Conservation (phyloP, 2,113 vertebrate genomes). For the Chelonoidis abingdonii region DNA sequence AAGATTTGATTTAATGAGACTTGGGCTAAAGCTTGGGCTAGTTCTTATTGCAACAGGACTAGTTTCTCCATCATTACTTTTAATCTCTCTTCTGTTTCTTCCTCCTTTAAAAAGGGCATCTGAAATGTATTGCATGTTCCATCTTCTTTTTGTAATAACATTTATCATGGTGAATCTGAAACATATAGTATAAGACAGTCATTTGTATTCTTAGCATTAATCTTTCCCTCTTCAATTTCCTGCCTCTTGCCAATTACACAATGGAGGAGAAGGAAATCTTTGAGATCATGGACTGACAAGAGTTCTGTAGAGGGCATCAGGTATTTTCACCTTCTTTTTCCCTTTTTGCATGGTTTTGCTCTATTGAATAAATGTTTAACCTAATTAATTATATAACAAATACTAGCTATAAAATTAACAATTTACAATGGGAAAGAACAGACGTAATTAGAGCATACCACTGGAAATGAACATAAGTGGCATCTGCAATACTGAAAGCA, state of each 20-base stretch:
- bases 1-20: not conserved
- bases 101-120: not conserved
- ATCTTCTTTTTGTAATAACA: not conserved
- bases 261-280: not conserved
- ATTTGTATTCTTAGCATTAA: not conserved
- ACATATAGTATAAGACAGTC: not conserved
- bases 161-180: not conserved
- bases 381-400: constrained; percentile 20
- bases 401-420: not conserved
- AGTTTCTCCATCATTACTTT: accelerated
- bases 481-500: not conserved
- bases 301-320: not conserved
- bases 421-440: not conserved
- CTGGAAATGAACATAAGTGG: not conserved
- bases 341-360: not conserved
- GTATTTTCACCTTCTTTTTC: not conserved
- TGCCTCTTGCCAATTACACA: constrained; percentile 13
- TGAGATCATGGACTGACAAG: not conserved
- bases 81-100: not conserved
- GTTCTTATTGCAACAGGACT: not conserved
- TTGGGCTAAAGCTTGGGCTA: not conserved
- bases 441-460: not conserved
- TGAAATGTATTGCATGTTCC: not conserved
- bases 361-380: not conserved
- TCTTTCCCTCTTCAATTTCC: not conserved